Evolutionary conservation across 2,113 vertebrate species (phyloP).

Genomic region (Probosciger aterrimus): DNA sequence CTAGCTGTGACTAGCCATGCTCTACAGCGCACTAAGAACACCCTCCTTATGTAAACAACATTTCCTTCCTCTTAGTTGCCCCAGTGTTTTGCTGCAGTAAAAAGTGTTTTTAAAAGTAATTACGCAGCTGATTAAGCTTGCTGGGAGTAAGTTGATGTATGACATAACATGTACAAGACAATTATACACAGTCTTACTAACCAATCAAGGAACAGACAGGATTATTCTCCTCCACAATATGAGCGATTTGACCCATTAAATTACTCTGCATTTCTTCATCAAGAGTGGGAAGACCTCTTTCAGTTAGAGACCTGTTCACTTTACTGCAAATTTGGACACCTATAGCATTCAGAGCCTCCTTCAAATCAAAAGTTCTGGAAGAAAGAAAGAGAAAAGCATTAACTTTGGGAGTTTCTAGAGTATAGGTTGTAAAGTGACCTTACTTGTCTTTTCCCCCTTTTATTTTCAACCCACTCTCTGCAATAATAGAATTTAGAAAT

Average conservation of each 20-base stretch:
- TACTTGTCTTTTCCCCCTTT: background rate
- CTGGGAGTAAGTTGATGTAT: background rate
- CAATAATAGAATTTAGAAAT: background rate
- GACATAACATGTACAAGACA: background rate
- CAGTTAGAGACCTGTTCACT: constrained; percentile 83
- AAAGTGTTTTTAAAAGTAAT: background rate
- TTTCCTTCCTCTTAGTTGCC: background rate
- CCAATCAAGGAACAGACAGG: constrained; percentile 86
- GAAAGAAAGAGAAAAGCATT: background rate
- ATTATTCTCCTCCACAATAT: constrained; percentile 82
- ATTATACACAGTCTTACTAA: constrained; percentile 61
- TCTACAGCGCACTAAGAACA: background rate
- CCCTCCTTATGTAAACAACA: background rate
- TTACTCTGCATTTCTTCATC: constrained; percentile 77
- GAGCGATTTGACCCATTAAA: constrained; percentile 85
- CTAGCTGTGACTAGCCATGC: background rate
- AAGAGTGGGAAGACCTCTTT: constrained; percentile 77
- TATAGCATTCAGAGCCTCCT: constrained; percentile 81
- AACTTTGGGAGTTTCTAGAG: background rate
- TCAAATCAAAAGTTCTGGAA: constrained; percentile 81
- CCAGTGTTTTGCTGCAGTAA: background rate
- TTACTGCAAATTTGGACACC: constrained; percentile 83
- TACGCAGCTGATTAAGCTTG: background rate
- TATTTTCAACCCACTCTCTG: background rate
- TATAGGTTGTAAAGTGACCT: background rate